Base-by-base conservation (phyloP, 2,888 invertebrate species). In the Cetonia aurata region DNA sequence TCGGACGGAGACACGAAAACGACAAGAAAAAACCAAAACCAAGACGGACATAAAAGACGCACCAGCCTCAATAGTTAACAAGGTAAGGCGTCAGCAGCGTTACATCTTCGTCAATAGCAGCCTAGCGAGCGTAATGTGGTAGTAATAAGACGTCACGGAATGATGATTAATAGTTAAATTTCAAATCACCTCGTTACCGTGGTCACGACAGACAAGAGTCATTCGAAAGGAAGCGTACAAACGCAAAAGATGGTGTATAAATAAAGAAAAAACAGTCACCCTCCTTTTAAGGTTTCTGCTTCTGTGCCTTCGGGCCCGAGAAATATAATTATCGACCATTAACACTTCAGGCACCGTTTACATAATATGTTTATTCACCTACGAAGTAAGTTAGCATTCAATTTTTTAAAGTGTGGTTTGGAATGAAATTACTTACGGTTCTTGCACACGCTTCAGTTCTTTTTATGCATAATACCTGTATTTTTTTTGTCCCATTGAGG, bases 121-220 rank as follows among this genome's bases (percentile, higher is more conserved):
- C 25, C 12, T 10, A 12, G 17, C 50, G 17, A 31, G 80, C 82
- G 82, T 82, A 82, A 82, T 80, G 77, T 82, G 80, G 81, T 82
- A 83, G 82, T 83, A 82, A 83, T 82, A 81, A 81, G 79, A 80
- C 80, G 80, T 82, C 81, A 80, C 72, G 73, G 75, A 12, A 44
- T 12, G 31, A 53, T 82, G 83, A 83, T 83, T 82, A 83, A 83
- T 83, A 81, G 81, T 82, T 82, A 79, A 77, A 80, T 82, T 82
- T 81, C 82, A 82, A 80, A 79, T 81, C 76, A 76, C 73, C 78
- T 79, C 78, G 78, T 75, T 75, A 76, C 73, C 68, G 73, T 71
- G 67, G 67, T 52, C 48, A 59, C 48, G 13, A 57, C 37, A 33
- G 50, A 48, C 69, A 50, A 53, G 59, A 50, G 1, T 53, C 25